phyloP scores from a whole-genome alignment of 2,797 vertebrate genomes.

The Coregonus ussuriensis region DNA sequence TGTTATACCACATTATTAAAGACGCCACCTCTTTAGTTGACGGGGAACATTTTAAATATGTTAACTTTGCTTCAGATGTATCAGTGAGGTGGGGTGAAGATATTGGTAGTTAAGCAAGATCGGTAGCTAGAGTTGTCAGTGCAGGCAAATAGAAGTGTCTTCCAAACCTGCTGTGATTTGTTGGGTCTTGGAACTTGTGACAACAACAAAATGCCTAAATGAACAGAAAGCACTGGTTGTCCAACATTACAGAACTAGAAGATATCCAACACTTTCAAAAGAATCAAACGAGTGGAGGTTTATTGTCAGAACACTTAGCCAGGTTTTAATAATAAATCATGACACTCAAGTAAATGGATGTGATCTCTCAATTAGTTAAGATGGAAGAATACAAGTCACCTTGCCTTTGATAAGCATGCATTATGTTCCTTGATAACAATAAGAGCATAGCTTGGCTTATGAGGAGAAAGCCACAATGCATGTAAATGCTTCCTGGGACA shows the following conservation, averaged over 20 bases:
- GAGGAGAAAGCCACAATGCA: constrained; percentile 45
- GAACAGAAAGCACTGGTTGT: neutral
- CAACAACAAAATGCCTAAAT: neutral
- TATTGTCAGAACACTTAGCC: neutral
- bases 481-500: constrained; percentile 73
- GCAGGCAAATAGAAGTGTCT: neutral
- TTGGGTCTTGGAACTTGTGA: neutral
- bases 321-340: neutral
- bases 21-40: constrained; percentile 32
- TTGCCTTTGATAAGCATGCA: constrained; percentile 29
- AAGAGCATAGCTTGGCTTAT: constrained; percentile 34
- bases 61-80: constrained; percentile 7
- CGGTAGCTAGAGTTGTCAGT: neutral
- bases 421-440: constrained; percentile 36
- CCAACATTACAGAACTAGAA: neutral
- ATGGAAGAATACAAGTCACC: constrained; percentile 3
- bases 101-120: neutral
- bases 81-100: neutral
- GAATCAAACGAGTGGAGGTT: neutral
- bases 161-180: neutral
- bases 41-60: constrained; percentile 36
- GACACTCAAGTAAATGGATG: neutral
- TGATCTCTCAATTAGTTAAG: neutral
- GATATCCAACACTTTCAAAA: neutral
- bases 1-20: constrained; percentile 65